Evolutionary conservation across 2,888 invertebrate species (phyloP).

Genomic region (Athrips mouffetella): DNA sequence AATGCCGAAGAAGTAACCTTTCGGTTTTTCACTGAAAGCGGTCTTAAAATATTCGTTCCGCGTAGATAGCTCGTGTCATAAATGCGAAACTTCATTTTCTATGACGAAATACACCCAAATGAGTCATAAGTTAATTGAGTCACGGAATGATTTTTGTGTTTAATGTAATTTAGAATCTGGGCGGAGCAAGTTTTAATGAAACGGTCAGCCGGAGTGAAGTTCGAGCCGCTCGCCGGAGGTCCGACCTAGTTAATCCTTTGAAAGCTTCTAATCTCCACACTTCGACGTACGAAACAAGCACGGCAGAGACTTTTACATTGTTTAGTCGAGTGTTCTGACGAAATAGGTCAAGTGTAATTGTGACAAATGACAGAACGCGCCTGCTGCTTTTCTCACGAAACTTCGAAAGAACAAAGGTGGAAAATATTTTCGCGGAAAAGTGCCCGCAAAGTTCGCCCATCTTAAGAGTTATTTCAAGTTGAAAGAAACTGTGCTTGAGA

Average conservation of each 20-base stretch:
- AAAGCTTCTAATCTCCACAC: conserved; percentile 57
- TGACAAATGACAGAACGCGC: conserved; percentile 25
- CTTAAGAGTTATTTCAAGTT: not conserved
- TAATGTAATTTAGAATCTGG: conserved; percentile 43
- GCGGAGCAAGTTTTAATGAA: conserved; percentile 23
- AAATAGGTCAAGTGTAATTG: conserved; percentile 33
- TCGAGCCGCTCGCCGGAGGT: conserved; percentile 30
- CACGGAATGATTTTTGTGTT: conserved; percentile 49
- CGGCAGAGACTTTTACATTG: conserved; percentile 35
- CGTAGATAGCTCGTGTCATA: not conserved
- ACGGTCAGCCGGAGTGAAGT: conserved; percentile 20
- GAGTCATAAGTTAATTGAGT: conserved; percentile 35
- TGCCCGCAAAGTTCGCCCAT: conserved; percentile 4
- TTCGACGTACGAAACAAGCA: conserved; percentile 38
- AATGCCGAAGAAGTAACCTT: conserved; percentile 36
- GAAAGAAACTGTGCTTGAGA: conserved; percentile 2
- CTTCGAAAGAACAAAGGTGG: conserved; percentile 17
- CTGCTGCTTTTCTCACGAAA: conserved; percentile 19
- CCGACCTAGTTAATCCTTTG: conserved; percentile 58
- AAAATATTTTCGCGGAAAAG: conserved; percentile 12
- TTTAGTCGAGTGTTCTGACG: conserved; percentile 28
- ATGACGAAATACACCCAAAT: conserved; percentile 14
- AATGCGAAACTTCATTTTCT: not conserved
- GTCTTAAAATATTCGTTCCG: conserved; percentile 2
- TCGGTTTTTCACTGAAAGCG: conserved; percentile 13